phyloP scores from a whole-genome alignment of 2,113 vertebrate genomes.

The Vanacampus margaritifer region DNA sequence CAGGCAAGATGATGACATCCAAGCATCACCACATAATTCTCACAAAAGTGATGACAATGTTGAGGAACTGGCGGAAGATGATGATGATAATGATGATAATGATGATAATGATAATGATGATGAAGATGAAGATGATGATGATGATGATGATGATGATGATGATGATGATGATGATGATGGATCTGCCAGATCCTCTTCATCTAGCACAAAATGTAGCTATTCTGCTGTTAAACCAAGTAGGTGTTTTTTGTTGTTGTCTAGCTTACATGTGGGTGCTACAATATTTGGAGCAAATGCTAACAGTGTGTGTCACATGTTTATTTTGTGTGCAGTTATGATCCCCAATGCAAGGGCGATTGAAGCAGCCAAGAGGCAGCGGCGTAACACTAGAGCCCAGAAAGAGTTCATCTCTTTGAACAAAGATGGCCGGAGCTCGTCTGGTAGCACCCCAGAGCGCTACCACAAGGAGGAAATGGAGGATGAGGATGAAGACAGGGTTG shows the following conservation, averaged over 20 bases:
- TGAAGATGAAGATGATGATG: conserved; percentile 15
- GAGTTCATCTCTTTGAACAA: conserved; percentile 80
- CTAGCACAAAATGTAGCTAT: conserved; percentile 46
- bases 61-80: conserved; percentile 4
- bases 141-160: conserved; percentile 10
- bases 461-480: conserved; percentile 28
- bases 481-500: conserved; percentile 38
- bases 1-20: conserved; percentile 21
- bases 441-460: conserved; percentile 46
- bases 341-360: conserved; percentile 68
- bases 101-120: conserved; percentile 19
- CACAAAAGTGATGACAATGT: conserved; percentile 6
- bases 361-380: conserved; percentile 75
- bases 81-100: conserved; percentile 12
- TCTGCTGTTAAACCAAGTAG: conserved; percentile 55
- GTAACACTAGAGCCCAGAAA: conserved; percentile 62
- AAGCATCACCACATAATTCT: conserved; percentile 30
- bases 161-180: conserved; percentile 10
- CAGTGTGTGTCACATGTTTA: background rate
- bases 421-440: conserved; percentile 33
- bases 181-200: conserved; percentile 22
- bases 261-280: background rate
- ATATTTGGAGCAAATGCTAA: background rate
- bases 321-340: conserved; percentile 66
- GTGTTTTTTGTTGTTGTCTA: conserved; percentile 10